A percentile compares a stretch with the other conserved stretches of the same genome.
Conservation (phyloP, 2,888 invertebrate genomes). For the Cacoxenus indagator region DNA sequence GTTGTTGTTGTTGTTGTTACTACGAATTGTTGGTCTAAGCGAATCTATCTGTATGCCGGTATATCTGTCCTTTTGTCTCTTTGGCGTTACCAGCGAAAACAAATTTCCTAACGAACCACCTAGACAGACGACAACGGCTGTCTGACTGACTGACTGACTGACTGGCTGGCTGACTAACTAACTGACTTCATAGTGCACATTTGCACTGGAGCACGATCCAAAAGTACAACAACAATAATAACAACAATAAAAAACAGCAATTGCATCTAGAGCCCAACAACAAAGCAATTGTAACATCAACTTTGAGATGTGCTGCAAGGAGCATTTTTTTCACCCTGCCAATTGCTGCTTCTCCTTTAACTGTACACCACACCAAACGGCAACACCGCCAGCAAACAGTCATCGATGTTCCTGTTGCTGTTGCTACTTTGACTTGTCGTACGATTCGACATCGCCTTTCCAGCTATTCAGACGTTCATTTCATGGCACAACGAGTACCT, state of each 20-base stretch:
- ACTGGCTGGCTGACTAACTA: conserved; percentile 14
- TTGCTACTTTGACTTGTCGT: conserved; percentile 58
- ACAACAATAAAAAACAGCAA: conserved; percentile 42
- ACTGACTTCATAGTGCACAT: conserved; percentile 39
- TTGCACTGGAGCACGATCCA: conserved; percentile 55
- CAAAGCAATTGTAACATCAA: conserved; percentile 57
- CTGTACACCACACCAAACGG: background rate
- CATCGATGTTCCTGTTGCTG: conserved; percentile 29
- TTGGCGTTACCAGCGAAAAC: conserved; percentile 48
- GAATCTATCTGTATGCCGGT: conserved; percentile 3
- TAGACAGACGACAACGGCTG: background rate
- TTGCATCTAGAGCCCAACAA: conserved; percentile 23
- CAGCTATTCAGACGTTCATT: background rate
- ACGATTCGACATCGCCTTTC: conserved; percentile 22
- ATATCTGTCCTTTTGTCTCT: conserved; percentile 31
- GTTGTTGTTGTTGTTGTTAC: conserved; percentile 27
- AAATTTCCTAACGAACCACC: conserved; percentile 58
- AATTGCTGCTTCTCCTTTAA: background rate
- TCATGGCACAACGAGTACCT: background rate
- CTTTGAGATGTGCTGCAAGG: conserved; percentile 53
- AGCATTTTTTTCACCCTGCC: conserved; percentile 18
- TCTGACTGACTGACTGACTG: conserved; percentile 24
- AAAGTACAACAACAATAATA: conserved; percentile 29
- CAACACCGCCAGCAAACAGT: background rate
- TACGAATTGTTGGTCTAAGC: conserved; percentile 17